phyloP scores from a whole-genome alignment of 2,888 invertebrate genomes.

The Acholoe squamosa region DNA sequence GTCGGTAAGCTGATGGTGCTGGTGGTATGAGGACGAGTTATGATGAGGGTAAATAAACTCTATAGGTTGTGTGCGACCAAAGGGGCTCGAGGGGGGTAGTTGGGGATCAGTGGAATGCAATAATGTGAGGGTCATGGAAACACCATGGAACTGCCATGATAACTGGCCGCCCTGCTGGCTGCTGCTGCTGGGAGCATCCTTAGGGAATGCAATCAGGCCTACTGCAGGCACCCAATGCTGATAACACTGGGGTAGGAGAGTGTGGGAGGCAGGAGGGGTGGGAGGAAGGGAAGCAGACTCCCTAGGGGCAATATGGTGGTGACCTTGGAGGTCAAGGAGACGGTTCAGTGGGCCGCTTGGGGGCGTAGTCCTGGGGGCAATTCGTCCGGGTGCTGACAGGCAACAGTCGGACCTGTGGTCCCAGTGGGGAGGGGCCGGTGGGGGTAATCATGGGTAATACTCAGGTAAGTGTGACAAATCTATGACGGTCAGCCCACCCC shows the following conservation, averaged over 20 bases:
- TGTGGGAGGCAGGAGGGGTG: background rate
- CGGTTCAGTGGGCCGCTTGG: background rate
- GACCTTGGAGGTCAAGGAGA: background rate
- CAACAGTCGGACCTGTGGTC: background rate
- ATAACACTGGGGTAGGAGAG: background rate
- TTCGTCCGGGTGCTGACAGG: background rate
- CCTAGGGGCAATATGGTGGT: slow-evolving; percentile 2
- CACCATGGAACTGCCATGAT: background rate
- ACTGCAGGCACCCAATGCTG: background rate
- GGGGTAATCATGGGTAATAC: slow-evolving; percentile 36
- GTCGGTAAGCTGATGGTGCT: background rate
- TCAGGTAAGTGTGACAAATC: slow-evolving; percentile 17
- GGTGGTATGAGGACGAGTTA: background rate
- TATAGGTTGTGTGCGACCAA: background rate
- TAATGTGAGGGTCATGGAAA: slow-evolving; percentile 4
- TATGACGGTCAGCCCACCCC: slow-evolving; percentile 28
- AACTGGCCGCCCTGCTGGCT: background rate
- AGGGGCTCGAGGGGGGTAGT: background rate
- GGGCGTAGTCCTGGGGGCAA: background rate
- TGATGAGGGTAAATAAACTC: background rate
- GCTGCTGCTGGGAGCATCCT: background rate
- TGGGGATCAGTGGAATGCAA: slow-evolving; percentile 19
- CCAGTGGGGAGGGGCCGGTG: background rate
- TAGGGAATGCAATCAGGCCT: background rate
- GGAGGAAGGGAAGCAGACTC: background rate